Base-by-base conservation (phyloP, 1,140 invertebrate genomes). In the Cherax destructor region DNA sequence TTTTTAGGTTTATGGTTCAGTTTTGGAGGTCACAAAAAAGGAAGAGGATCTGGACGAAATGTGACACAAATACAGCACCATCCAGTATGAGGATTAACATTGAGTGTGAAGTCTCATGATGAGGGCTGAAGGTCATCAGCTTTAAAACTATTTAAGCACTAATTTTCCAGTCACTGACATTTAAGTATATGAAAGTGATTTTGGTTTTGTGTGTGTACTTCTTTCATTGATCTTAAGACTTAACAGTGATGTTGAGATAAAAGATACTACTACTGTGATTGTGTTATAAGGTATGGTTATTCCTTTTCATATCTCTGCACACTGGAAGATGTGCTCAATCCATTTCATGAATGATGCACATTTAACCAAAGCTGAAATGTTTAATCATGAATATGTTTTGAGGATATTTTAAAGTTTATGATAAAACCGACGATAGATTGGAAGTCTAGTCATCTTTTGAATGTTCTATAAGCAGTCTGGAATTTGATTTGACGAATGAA, bases 21-120 rank as follows among this genome's bases (percentile, higher is more conserved):
- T 84, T 93, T 93, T 72, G 92, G 92, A 50, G 92, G 92, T 59
- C 90, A 93, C 78, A 93, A 93, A 80, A 93, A 93, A 65, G 88
- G 92, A n/a, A 79, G 92, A 86, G 88, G 90, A 30, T 91, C 89
- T 10, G 89, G 89, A 24, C 72, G 89, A 61, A 91, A 83, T n/a
- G 50, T 80, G 21, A 78, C 81, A n/a, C 89, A 91, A 52, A 91
- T 86, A 18, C 89, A 91, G 89, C 89, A 91, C 47, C 89, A 91
- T 30, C 89, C 89, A 41, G 89, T 91, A 24, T 91, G 89, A 91
- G 83, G 24, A 52, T 50, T n/a, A 10, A 7, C 56, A 11, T 41
- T 24, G 50, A 13, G 50, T 18, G 49, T 52, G 56, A 65, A 47
- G 13, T 41, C 80, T 65, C 56, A 16, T 56, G 24, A 24, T 41